Percentiles rank a stretch among this genome's conserved stretches.
Conservation (phyloP, 2,113 vertebrate species). For the Zapornia atra region DNA sequence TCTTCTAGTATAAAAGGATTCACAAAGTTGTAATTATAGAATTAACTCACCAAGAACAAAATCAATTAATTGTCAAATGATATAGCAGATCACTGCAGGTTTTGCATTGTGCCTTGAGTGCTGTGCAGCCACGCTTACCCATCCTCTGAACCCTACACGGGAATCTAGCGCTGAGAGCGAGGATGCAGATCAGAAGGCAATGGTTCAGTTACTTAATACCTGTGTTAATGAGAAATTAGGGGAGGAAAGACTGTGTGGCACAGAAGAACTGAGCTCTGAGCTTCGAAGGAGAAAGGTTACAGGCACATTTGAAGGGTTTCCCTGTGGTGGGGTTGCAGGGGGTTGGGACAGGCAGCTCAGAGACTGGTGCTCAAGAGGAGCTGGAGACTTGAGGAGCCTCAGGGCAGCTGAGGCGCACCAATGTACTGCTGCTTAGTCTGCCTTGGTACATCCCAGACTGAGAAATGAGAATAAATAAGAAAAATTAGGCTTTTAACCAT, state of each 20-base stretch:
- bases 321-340: rapidly evolving
- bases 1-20: constrained; percentile 48
- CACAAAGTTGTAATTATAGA: constrained; percentile 51
- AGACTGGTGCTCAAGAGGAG: neutral
- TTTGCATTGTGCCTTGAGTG: neutral
- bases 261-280: neutral
- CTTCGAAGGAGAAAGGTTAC: neutral
- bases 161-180: neutral
- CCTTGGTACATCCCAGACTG: rapidly evolving
- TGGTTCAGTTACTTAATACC: neutral
- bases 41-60: constrained; percentile 58
- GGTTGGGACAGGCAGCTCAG: neutral
- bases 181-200: neutral
- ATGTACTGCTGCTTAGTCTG: neutral
- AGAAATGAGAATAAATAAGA: neutral
- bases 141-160: neutral
- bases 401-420: neutral
- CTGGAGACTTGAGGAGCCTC: neutral
- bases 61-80: constrained; percentile 19
- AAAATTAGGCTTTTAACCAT: rapidly evolving
- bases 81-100: neutral
- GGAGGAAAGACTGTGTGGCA: neutral
- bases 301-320: neutral
- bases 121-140: neutral
- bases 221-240: neutral